phyloP scores from a whole-genome alignment of 23 tunicate species.

The Ciona savignyi region DNA sequence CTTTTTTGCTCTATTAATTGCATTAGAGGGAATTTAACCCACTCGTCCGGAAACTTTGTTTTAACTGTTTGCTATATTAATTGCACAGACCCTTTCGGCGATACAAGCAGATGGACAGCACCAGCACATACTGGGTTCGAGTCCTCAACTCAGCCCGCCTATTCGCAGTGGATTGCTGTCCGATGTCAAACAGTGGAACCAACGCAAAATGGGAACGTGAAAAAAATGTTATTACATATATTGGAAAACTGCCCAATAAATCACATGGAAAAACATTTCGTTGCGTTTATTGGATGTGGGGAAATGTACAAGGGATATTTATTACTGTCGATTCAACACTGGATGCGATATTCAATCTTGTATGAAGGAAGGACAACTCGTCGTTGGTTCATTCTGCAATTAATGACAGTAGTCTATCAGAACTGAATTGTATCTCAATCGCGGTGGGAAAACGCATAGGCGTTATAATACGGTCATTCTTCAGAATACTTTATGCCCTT shows the following conservation, averaged over 20 bases:
- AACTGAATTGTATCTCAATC: background rate
- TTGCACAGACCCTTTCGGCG: conserved; percentile 30
- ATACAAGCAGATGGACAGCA: background rate
- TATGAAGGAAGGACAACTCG: conserved; percentile 16
- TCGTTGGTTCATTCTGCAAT: conserved; percentile 33
- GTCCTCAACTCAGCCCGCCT: conserved; percentile 58
- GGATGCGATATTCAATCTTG: conserved; percentile 38
- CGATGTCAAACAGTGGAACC: conserved; percentile 5
- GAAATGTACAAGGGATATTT: background rate
- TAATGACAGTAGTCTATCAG: background rate
- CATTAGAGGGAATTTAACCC: too few relatives aligned
- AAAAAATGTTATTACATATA: too few relatives aligned
- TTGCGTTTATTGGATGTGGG: too few relatives aligned
- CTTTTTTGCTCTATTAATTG: too few relatives aligned
- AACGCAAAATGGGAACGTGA: background rate
- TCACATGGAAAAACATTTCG: too few relatives aligned
- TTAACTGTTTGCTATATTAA: background rate
- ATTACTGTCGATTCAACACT: conserved; percentile 8
- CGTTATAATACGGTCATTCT: background rate
- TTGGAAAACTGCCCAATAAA: too few relatives aligned
- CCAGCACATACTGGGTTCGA: conserved; percentile 30
- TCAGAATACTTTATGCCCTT: too few relatives aligned
- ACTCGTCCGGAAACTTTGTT: too few relatives aligned
- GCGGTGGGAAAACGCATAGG: background rate
- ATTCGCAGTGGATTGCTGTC: conserved; percentile 30